Conservation (phyloP, 1,140 invertebrate genomes). For the Palaemon carinicauda region DNA sequence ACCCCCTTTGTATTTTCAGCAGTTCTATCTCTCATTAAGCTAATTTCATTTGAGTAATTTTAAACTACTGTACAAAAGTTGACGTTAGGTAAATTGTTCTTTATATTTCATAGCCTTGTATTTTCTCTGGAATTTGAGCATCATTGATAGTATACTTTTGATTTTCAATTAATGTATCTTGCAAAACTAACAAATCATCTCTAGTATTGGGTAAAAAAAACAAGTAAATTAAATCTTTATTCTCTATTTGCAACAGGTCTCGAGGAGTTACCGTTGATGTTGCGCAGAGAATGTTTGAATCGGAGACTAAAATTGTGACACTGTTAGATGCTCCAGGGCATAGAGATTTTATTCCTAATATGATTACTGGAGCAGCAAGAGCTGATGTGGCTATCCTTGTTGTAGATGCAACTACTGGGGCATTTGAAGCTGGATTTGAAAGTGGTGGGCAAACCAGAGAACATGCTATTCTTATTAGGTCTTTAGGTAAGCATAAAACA, state of each 20-base stretch:
- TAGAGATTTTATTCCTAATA: constrained; percentile 98
- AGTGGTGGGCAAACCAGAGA: constrained; percentile 97
- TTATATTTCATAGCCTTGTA: too few species aligned
- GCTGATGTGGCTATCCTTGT: constrained; percentile 97
- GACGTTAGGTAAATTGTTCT: too few species aligned
- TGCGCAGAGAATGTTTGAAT: constrained; percentile 92
- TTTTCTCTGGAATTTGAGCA: too few species aligned
- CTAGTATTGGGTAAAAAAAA: constrained; percentile 18
- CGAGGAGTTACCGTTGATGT: constrained; percentile 97
- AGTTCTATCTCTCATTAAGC: background rate
- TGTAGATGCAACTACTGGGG: constrained; percentile 90
- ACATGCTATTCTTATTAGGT: constrained; percentile 92
- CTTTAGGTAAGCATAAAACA: constrained; percentile 74
- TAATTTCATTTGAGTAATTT: background rate
- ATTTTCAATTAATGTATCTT: too few species aligned
- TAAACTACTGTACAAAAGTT: background rate
- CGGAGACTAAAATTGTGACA: constrained; percentile 82
- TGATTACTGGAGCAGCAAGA: constrained; percentile 97
- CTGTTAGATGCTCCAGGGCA: constrained; percentile 97
- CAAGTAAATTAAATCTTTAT: constrained; percentile 42
- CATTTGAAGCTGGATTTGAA: constrained; percentile 99
- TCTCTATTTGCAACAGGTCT: constrained; percentile 66
- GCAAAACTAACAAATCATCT: background rate
- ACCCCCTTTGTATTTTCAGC: too few species aligned
- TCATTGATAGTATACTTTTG: too few species aligned